A percentile compares a stretch with the other conserved stretches of the same genome.
These are phyloP conservation scores for Sorex fumeus DNA, from an alignment of 2,113 vertebrate genomes.

Conservation along the genomic window DNA sequence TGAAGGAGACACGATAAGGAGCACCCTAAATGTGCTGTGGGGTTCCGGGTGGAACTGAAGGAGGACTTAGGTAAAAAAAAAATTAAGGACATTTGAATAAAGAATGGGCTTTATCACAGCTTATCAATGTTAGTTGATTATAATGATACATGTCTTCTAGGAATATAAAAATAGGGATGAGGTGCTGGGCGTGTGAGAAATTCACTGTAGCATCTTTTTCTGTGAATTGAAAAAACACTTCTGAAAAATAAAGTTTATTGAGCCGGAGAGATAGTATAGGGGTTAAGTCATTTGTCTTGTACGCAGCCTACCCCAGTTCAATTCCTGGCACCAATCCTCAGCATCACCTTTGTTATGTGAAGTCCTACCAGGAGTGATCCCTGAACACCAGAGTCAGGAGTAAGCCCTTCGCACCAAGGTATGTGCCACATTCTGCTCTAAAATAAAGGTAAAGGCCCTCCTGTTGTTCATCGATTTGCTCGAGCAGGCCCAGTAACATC, in stretches of 20 bases:
- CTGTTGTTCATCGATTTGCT: too few species aligned
- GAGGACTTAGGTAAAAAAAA: background rate
- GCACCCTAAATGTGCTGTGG: background rate
- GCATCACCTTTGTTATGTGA: too few species aligned
- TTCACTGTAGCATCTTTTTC: background rate
- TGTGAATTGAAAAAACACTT: conserved; percentile 38
- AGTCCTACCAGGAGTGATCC: too few species aligned
- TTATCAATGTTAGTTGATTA: background rate
- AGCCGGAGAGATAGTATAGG: too few species aligned
- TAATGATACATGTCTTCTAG: background rate
- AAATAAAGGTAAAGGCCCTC: too few species aligned
- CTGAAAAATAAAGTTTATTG: background rate
- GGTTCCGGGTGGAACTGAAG: background rate
- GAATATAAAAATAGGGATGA: conserved; percentile 7
- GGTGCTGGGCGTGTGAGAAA: background rate
- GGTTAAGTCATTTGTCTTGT: too few species aligned
- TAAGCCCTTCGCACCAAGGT: too few species aligned
- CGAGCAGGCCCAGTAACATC: too few species aligned
- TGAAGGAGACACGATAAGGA: background rate
- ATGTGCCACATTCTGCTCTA: too few species aligned
- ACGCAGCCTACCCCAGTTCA: too few species aligned
- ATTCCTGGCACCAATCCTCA: too few species aligned
- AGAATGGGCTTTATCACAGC: background rate
- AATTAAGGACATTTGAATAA: background rate
- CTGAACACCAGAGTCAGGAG: too few species aligned